Percentiles rank a stretch among this genome's conserved stretches.
Evolutionary conservation across 2,888 invertebrate species (phyloP).

Genomic region (Lepas anatifera): DNA sequence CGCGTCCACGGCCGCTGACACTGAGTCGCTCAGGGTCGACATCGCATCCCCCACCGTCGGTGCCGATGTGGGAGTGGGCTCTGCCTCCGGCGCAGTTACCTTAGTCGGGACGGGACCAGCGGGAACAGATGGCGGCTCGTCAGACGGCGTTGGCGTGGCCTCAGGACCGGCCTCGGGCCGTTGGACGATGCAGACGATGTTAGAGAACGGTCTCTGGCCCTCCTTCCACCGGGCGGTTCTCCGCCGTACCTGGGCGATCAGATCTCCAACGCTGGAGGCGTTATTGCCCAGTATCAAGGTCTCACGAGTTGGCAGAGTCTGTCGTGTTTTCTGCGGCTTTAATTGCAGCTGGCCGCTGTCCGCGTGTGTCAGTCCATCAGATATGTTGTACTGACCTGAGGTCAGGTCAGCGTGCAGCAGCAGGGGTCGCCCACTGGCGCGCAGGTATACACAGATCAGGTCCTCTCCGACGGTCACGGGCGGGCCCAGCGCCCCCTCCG

Average conservation of each 20-base stretch:
- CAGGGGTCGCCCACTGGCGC: not conserved
- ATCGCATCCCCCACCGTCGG: not conserved
- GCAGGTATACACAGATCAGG: not conserved
- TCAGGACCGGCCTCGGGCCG: not conserved
- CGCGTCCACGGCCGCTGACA: not conserved
- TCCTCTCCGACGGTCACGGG: not conserved
- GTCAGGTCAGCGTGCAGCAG: not conserved
- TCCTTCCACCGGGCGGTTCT: not conserved
- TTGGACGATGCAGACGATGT: not conserved
- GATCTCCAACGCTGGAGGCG: not conserved
- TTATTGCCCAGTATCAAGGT: not conserved
- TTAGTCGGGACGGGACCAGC: not conserved
- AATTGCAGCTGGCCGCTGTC: not conserved
- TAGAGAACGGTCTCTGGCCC: not conserved
- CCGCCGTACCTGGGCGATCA: not conserved
- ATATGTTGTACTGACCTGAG: not conserved
- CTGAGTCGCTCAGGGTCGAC: not conserved
- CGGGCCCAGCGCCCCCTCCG: not conserved
- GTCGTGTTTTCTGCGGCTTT: too few species aligned
- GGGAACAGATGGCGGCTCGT: not conserved
- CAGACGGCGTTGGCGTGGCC: not conserved
- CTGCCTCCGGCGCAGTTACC: not conserved
- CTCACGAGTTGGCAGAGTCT: not conserved
- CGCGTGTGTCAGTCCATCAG: not conserved
- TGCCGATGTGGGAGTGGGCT: not conserved